A percentile compares a stretch with the other conserved stretches of the same genome.
These are phyloP conservation scores for Ceuthmochares aereus DNA, from an alignment of 2,113 vertebrate genomes.

Conservation along the genomic window DNA sequence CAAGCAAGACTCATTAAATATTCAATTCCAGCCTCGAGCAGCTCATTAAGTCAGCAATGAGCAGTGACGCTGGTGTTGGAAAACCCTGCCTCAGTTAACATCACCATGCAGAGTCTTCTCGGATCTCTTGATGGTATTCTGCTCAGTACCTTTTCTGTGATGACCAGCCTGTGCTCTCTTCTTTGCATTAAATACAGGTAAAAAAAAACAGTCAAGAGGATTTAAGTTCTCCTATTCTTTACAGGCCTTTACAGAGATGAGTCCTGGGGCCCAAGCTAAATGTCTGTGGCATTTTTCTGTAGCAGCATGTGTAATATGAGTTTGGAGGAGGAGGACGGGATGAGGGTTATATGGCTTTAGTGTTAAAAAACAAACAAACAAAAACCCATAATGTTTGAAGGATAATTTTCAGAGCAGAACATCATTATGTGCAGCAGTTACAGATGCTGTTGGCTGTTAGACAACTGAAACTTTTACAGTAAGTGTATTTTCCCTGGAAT, in stretches of 20 bases:
- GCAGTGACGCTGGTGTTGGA: conserved; percentile 78
- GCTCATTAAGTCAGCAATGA: conserved; percentile 84
- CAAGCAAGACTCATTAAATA: conserved; percentile 84
- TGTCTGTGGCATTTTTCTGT: conserved; percentile 10
- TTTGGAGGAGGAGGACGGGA: conserved; percentile 37
- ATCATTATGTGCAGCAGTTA: background rate
- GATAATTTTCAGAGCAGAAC: background rate
- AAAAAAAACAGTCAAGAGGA: background rate
- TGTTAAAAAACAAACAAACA: background rate
- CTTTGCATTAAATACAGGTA: conserved; percentile 92
- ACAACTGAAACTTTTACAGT: background rate
- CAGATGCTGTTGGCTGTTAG: background rate
- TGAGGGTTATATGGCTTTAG: background rate
- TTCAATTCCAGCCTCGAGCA: conserved; percentile 84
- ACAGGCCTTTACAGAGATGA: conserved; percentile 31
- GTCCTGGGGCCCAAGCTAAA: conserved; percentile 31
- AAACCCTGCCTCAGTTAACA: conserved; percentile 76
- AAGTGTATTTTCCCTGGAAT: conserved; percentile 21
- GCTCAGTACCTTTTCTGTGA: conserved; percentile 79
- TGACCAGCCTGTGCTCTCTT: conserved; percentile 88
- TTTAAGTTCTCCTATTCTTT: conserved; percentile 34
- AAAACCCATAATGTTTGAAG: background rate
- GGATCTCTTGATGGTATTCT: conserved; percentile 73
- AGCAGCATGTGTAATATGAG: background rate
- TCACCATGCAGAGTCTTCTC: conserved; percentile 76